Percentiles rank a stretch among this genome's conserved stretches.
These are phyloP conservation scores for Drosophila bocqueti DNA, from an alignment of 1,140 invertebrate genomes.

Conservation along the genomic window DNA sequence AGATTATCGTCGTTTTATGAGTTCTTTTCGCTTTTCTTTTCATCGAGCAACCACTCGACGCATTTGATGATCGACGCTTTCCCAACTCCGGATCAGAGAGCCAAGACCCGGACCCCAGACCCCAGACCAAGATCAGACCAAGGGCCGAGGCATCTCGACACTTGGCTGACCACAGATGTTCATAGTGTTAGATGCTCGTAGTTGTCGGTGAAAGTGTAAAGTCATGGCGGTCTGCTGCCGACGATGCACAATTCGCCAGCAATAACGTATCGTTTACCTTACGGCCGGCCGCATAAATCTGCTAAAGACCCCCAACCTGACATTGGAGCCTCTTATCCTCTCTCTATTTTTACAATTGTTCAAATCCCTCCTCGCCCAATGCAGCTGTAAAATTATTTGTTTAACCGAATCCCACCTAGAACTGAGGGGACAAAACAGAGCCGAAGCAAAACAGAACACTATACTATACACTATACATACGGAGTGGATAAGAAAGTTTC, in stretches of 20 bases:
- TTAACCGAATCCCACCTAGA: slow-evolving; percentile 53
- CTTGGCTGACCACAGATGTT: slow-evolving; percentile 70
- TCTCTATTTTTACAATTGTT: slow-evolving; percentile 12
- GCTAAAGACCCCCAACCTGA: slow-evolving; percentile 43
- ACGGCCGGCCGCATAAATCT: slow-evolving; percentile 56
- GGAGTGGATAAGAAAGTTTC: slow-evolving; percentile 42
- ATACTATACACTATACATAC: background rate
- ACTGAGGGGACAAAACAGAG: slow-evolving; percentile 14
- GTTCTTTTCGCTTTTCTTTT: slow-evolving; percentile 73
- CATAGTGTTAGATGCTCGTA: slow-evolving; percentile 14
- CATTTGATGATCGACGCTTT: slow-evolving; percentile 51
- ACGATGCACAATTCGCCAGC: slow-evolving; percentile 46
- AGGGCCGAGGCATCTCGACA: slow-evolving; percentile 45
- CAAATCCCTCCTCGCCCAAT: slow-evolving; percentile 21
- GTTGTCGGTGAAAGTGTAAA: slow-evolving; percentile 73
- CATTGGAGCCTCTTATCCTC: slow-evolving; percentile 31
- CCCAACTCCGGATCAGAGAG: slow-evolving; percentile 37
- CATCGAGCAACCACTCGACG: slow-evolving; percentile 44
- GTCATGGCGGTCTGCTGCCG: slow-evolving; percentile 54
- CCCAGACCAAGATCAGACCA: slow-evolving; percentile 43
- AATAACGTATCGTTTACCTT: slow-evolving; percentile 57
- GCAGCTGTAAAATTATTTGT: slow-evolving; percentile 69
- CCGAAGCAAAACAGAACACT: slow-evolving; percentile 15
- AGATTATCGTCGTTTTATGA: slow-evolving; percentile 70
- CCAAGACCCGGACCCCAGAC: slow-evolving; percentile 7